Conservation (phyloP, 2,888 invertebrate genomes). For the Shargacucullia verbasci region DNA sequence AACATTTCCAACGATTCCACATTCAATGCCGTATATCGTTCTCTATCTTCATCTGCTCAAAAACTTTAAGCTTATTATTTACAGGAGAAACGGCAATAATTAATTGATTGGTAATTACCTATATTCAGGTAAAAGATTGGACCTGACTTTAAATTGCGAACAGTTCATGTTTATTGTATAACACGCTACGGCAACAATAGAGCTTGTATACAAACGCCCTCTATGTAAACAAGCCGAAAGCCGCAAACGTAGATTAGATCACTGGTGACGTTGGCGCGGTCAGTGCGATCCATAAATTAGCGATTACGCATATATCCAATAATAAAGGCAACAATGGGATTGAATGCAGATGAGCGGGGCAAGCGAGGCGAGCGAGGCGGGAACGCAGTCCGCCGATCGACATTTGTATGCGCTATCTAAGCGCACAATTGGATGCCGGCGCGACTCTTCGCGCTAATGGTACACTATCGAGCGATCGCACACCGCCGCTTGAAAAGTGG, state of each 20-base stretch:
- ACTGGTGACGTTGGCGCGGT: slow-evolving; percentile 67
- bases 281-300: slow-evolving; percentile 84
- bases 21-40: slow-evolving; percentile 28
- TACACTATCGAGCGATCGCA: slow-evolving; percentile 87
- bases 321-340: slow-evolving; percentile 88
- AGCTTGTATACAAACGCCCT: slow-evolving; percentile 15
- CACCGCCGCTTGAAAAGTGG: slow-evolving; percentile 80
- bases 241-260: slow-evolving; percentile 54
- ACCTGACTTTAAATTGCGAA: slow-evolving; percentile 8
- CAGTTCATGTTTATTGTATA: slow-evolving; percentile 36
- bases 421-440: slow-evolving; percentile 88
- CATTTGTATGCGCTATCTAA: slow-evolving; percentile 89
- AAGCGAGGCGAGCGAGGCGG: slow-evolving; percentile 75
- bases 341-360: slow-evolving; percentile 86
- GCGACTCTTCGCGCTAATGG: slow-evolving; percentile 88
- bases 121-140: slow-evolving; percentile 10
- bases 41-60: slow-evolving; percentile 17
- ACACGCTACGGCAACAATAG: slow-evolving; percentile 40
- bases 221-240: slow-evolving; percentile 43
- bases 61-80: slow-evolving; percentile 21
- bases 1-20: slow-evolving; percentile 11
- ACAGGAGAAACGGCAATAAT: slow-evolving; percentile 16
- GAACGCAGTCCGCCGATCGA: slow-evolving; percentile 78
- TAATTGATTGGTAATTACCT: slow-evolving; percentile 38
- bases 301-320: slow-evolving; percentile 85